These are phyloP conservation scores for Rhinoraja longicauda DNA, from an alignment of 2,797 vertebrate species.

Conservation along the genomic window DNA sequence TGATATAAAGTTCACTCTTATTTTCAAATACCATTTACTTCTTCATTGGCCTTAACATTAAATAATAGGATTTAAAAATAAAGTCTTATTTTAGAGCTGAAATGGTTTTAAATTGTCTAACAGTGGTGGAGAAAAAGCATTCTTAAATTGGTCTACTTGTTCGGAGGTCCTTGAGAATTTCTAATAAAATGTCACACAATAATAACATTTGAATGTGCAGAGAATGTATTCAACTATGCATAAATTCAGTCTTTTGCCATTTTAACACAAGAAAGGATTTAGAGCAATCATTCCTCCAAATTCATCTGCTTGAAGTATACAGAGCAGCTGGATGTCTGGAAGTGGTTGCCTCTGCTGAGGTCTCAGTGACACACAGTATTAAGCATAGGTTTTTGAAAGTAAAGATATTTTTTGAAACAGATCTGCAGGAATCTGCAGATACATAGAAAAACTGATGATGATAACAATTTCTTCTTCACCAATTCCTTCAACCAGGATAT, in stretches of 20 bases:
- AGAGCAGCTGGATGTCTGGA: too few species aligned
- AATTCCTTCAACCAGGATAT: background rate
- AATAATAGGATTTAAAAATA: background rate
- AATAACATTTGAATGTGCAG: background rate
- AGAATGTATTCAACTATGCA: background rate
- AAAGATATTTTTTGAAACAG: background rate
- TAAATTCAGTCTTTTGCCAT: background rate
- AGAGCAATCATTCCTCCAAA: background rate
- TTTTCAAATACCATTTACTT: background rate
- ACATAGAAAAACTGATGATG: background rate
- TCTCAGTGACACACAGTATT: background rate
- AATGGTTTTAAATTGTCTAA: background rate
- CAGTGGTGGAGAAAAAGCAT: background rate
- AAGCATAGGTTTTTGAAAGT: background rate
- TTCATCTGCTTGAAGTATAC: background rate
- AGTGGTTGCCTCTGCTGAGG: too few species aligned
- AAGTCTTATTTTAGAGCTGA: background rate
- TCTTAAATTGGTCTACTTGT: background rate
- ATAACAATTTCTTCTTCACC: too few species aligned
- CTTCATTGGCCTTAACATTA: background rate
- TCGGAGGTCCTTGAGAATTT: background rate
- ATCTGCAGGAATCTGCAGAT: background rate
- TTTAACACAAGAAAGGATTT: background rate
- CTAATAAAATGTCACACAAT: background rate
- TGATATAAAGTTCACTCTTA: background rate